Conservation (phyloP, 2,113 vertebrate species). For the Bos javanicus region DNA sequence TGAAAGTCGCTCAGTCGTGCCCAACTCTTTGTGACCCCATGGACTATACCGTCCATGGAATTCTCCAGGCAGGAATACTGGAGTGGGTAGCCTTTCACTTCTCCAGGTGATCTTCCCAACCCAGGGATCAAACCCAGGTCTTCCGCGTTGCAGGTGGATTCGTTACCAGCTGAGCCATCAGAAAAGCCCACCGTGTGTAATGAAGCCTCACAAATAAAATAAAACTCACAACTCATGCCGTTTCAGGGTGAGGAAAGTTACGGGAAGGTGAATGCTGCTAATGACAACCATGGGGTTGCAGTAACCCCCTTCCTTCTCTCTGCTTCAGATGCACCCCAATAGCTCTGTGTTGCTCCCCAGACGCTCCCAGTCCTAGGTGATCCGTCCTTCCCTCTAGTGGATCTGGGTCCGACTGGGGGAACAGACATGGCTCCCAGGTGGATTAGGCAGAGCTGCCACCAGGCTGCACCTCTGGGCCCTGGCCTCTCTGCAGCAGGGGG, state of each 20-base stretch:
- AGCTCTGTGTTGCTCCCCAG: neutral
- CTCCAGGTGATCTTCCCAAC: fast-evolving
- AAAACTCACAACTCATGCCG: neutral
- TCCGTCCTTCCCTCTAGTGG: neutral
- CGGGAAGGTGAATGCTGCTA: fast-evolving
- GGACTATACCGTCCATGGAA: neutral
- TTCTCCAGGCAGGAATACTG: neutral
- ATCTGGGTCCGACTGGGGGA: neutral
- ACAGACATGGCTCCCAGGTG: fast-evolving
- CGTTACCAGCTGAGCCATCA: neutral
- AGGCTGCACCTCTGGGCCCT: neutral
- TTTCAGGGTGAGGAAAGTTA: neutral
- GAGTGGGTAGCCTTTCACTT: neutral
- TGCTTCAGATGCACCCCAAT: fast-evolving
- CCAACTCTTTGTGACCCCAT: neutral
- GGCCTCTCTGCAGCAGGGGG: neutral
- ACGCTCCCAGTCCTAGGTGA: fast-evolving
- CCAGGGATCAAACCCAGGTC: neutral
- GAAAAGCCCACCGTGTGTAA: neutral
- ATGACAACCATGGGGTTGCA: fast-evolving
- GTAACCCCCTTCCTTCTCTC: neutral
- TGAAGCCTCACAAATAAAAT: neutral
- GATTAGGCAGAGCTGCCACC: neutral
- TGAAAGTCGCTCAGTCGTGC: neutral
- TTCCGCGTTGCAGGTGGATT: fast-evolving